phyloP scores from a whole-genome alignment of 2,888 invertebrate species.

The Dryobotodes eremita region DNA sequence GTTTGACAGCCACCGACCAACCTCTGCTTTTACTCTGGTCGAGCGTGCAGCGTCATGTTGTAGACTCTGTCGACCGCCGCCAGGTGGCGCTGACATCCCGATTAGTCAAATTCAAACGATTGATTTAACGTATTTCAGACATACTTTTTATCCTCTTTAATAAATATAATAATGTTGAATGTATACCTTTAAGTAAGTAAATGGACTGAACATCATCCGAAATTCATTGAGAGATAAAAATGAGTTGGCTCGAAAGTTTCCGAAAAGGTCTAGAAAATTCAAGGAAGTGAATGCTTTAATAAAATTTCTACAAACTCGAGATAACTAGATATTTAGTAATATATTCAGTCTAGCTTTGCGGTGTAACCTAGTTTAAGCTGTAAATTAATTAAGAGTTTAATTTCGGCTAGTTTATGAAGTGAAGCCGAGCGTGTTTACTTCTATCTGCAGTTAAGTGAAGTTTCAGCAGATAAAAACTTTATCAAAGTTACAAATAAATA shows the following conservation, averaged over 20 bases:
- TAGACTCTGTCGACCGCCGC: no score
- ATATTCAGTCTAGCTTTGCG: slow-evolving; percentile 40
- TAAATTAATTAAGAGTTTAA: slow-evolving; percentile 61
- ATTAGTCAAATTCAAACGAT: no score
- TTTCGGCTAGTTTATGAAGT: slow-evolving; percentile 50
- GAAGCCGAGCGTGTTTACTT: slow-evolving; percentile 39
- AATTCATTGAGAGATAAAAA: not conserved
- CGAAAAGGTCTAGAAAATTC: not conserved
- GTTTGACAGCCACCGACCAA: no score
- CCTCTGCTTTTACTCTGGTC: no score
- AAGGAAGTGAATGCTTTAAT: not conserved
- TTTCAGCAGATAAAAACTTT: slow-evolving; percentile 37
- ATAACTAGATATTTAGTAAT: slow-evolving; percentile 30
- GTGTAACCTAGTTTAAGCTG: slow-evolving; percentile 50
- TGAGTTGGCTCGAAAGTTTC: not conserved
- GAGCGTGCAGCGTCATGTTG: no score
- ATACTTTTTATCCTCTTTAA: no score
- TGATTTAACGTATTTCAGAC: no score
- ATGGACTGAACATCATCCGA: no score
- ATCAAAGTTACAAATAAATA: slow-evolving; percentile 3
- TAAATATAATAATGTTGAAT: no score
- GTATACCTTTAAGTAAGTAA: no score
- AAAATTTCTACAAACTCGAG: slow-evolving; percentile 27
- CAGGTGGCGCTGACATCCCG: no score
- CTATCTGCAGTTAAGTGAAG: slow-evolving; percentile 28